Evolutionary conservation across 1,140 invertebrate genomes (phyloP).

Genomic region (Cheumatopsyche charites): DNA sequence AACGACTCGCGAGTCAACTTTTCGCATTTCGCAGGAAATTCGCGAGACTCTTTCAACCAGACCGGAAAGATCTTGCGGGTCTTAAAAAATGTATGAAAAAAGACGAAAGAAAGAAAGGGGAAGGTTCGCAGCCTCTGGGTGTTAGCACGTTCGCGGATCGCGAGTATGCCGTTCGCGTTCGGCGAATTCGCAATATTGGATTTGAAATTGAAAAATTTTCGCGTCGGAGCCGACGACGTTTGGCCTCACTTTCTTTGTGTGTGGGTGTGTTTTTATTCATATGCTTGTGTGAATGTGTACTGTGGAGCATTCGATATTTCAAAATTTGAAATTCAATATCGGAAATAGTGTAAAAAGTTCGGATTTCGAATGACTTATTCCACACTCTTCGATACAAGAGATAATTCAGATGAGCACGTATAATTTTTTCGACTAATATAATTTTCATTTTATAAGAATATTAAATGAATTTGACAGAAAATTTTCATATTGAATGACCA

Average conservation of each 20-base stretch:
- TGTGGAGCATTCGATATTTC: too few species aligned
- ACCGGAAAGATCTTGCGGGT: too few species aligned
- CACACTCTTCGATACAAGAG: too few species aligned
- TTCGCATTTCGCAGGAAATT: slow-evolving; percentile 40
- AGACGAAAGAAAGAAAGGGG: not conserved
- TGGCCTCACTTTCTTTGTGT: not conserved
- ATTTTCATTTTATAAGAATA: too few species aligned
- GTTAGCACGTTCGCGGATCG: not conserved
- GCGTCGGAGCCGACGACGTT: slow-evolving; percentile 4
- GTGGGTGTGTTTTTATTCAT: too few species aligned
- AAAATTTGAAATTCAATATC: too few species aligned
- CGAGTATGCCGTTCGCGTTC: not conserved
- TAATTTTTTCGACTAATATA: too few species aligned
- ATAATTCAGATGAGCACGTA: too few species aligned
- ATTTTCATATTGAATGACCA: too few species aligned
- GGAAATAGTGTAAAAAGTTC: not conserved
- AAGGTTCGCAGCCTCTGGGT: not conserved
- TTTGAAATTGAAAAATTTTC: slow-evolving; percentile 11
- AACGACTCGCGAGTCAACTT: slow-evolving; percentile 40
- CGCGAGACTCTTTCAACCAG: slow-evolving; percentile 2
- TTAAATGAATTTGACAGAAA: too few species aligned
- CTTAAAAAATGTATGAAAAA: too few species aligned
- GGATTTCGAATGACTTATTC: not conserved
- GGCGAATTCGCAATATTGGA: slow-evolving; percentile 1
- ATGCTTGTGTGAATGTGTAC: too few species aligned